These are phyloP conservation scores for Pseudomugil tenellus DNA, from an alignment of 2,797 vertebrate genomes.

Conservation along the genomic window DNA sequence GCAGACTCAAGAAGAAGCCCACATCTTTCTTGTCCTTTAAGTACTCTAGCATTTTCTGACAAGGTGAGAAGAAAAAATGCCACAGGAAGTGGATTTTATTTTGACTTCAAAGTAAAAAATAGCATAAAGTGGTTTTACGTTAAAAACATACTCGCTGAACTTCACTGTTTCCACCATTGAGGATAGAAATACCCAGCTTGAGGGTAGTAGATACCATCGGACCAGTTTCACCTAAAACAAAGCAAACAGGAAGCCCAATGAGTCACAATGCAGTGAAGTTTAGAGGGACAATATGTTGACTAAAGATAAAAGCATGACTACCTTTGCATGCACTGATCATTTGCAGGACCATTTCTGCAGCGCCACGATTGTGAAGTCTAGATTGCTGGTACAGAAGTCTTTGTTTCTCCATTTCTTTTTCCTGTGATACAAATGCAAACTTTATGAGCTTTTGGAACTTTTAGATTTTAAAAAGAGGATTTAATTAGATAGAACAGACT, in stretches of 20 bases:
- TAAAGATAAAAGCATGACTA: constrained; percentile 40
- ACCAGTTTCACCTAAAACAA: constrained; percentile 86
- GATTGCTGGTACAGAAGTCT: constrained; percentile 93
- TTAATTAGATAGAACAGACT: constrained; percentile 43
- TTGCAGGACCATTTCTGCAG: constrained; percentile 96
- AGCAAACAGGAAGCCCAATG: not conserved
- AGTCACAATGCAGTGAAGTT: not conserved
- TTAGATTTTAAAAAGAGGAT: constrained; percentile 19
- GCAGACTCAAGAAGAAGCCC: constrained; percentile 94
- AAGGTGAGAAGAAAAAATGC: not conserved
- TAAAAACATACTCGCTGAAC: constrained; percentile 87
- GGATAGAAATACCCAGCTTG: constrained; percentile 94
- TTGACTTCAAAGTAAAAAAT: not conserved
- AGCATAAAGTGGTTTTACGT: not conserved
- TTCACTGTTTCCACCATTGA: constrained; percentile 91
- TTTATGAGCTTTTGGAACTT: constrained; percentile 33
- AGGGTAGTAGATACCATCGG: constrained; percentile 94
- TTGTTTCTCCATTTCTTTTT: constrained; percentile 98
- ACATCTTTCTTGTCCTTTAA: constrained; percentile 94
- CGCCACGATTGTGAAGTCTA: constrained; percentile 90
- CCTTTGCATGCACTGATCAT: constrained; percentile 98
- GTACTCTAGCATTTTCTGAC: constrained; percentile 95
- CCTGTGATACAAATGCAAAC: constrained; percentile 73
- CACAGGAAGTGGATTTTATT: constrained; percentile 7
- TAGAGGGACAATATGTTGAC: not conserved